Evolutionary conservation across 2,113 vertebrate species (phyloP).

Genomic region (Bujurquina vittata): DNA sequence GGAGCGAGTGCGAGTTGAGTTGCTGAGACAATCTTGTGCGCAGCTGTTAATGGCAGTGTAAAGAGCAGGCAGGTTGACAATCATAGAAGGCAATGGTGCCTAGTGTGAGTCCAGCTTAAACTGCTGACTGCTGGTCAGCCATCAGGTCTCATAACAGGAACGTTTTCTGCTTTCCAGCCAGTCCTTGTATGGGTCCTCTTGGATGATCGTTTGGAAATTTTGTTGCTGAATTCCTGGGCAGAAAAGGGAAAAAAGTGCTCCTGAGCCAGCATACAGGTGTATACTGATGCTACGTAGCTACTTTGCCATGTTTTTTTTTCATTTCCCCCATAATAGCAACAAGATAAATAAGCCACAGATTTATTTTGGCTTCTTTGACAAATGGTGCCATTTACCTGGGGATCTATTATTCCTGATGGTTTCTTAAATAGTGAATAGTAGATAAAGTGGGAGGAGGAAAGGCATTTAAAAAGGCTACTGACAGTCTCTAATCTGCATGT

Average conservation of each 20-base stretch:
- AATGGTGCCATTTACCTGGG: conserved; percentile 12
- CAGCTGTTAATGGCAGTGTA: no score
- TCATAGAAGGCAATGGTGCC: background rate
- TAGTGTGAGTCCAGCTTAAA: background rate
- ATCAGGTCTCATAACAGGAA: background rate
- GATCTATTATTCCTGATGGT: conserved; percentile 29
- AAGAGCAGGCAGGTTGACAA: background rate
- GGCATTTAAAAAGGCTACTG: conserved; percentile 55
- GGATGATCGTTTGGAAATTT: background rate
- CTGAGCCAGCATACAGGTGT: background rate
- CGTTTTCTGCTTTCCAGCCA: no score
- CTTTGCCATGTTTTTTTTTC: background rate
- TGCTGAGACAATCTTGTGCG: background rate
- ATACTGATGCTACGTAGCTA: background rate
- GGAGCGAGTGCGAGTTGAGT: background rate
- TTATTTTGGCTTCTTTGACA: conserved; percentile 1
- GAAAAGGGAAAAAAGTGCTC: background rate
- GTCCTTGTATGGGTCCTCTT: background rate
- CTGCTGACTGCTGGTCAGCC: background rate
- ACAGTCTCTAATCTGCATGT: conserved; percentile 68
- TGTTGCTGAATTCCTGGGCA: background rate
- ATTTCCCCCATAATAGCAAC: conserved; percentile 1
- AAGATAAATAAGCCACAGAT: conserved; percentile 2
- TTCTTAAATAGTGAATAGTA: conserved; percentile 41
- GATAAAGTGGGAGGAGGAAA: conserved; percentile 39